phyloP scores from a whole-genome alignment of 2,888 invertebrate genomes.

The Ornithoptera priamus region DNA sequence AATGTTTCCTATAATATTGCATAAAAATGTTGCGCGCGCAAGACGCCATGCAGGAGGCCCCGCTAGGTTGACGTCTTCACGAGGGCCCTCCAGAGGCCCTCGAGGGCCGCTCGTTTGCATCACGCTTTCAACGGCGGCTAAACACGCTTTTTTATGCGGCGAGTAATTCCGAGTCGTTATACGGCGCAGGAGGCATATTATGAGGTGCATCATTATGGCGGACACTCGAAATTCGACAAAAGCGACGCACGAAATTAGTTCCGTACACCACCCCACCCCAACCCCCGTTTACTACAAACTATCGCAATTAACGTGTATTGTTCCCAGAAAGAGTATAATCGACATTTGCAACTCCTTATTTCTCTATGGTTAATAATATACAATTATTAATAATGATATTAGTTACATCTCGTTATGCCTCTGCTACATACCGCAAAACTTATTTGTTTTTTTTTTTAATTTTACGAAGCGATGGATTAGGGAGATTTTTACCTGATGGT shows the following conservation, averaged over 20 bases:
- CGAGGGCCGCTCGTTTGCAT: constrained; percentile 37
- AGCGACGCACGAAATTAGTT: constrained; percentile 24
- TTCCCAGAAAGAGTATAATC: no score
- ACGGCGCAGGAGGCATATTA: constrained; percentile 27
- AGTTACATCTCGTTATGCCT: no score
- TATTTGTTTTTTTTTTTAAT: no score
- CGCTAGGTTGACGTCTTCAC: constrained; percentile 40
- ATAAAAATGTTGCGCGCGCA: constrained; percentile 14
- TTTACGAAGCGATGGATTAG: no score
- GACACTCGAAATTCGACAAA: constrained; percentile 26
- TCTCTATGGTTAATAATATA: no score
- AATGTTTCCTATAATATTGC: no score
- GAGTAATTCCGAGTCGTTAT: constrained; percentile 34
- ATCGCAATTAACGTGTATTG: no score
- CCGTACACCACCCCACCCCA: no score
- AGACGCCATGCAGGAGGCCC: constrained; percentile 29
- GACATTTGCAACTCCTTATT: no score
- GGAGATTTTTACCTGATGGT: no score
- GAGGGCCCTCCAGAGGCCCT: constrained; percentile 39
- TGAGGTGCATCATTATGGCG: constrained; percentile 28
- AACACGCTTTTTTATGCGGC: constrained; percentile 37
- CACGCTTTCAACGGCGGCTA: constrained; percentile 37
- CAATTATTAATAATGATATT: no score
- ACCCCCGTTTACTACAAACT: not conserved
- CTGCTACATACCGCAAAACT: no score